Evolutionary conservation across 2,113 vertebrate genomes (phyloP).

Genomic region (Anoura caudifer): DNA sequence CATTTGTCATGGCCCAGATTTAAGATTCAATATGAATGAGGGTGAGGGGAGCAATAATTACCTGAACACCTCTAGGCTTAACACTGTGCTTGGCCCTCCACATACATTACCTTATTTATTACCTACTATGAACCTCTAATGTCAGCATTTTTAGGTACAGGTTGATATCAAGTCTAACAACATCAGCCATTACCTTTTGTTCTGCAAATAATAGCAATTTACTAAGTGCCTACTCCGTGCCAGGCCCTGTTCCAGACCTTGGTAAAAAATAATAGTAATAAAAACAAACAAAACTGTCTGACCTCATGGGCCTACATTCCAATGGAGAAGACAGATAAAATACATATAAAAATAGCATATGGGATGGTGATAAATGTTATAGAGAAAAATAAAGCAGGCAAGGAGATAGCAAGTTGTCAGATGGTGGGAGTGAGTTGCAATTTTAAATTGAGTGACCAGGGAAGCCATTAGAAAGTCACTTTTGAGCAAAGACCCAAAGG

Average conservation of each 20-base stretch:
- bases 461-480: neutral
- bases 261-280: neutral
- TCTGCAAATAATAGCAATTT: neutral
- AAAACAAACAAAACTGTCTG: neutral
- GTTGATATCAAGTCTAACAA: neutral
- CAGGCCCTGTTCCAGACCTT: neutral
- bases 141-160: neutral
- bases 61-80: neutral
- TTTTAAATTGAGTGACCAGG: neutral
- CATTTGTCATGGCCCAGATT: neutral
- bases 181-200: neutral
- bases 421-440: too few relatives aligned
- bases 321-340: neutral
- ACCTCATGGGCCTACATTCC: neutral
- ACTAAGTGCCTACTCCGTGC: neutral
- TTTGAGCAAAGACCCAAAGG: neutral
- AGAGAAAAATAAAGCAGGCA: neutral
- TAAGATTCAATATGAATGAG: neutral
- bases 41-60: neutral
- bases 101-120: neutral
- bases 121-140: neutral
- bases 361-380: neutral
- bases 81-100: neutral
- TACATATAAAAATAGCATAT: neutral
- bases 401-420: neutral